Conservation (phyloP, 1,140 invertebrate genomes). For the Hestina assimilis region DNA sequence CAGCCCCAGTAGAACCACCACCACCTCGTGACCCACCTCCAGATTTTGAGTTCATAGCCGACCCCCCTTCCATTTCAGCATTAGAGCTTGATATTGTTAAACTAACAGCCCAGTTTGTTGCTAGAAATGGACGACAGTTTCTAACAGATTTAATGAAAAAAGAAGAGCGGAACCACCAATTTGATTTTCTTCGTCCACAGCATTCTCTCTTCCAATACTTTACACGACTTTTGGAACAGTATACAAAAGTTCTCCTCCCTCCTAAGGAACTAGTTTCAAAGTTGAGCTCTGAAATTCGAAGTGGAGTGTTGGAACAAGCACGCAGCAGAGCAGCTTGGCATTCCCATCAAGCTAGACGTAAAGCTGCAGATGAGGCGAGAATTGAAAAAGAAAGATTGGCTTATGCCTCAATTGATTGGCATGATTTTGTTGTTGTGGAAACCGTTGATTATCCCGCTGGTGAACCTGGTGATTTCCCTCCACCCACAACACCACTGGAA, state of each 20-base stretch:
- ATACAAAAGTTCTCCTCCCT: constrained; percentile 96
- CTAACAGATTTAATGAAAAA: constrained; percentile 98
- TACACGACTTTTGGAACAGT: constrained; percentile 98
- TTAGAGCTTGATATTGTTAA: constrained; percentile 99
- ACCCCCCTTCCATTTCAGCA: constrained; percentile 99
- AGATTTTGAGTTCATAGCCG: constrained; percentile 98
- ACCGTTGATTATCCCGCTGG: constrained; percentile 99
- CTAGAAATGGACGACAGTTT: constrained; percentile 98
- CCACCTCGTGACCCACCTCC: constrained; percentile 97
- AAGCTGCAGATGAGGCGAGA: constrained; percentile 95
- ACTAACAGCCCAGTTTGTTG: constrained; percentile 99
- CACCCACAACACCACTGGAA: constrained; percentile 97
- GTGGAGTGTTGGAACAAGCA: constrained; percentile 92
- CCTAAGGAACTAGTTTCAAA: constrained; percentile 93
- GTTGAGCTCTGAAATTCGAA: constrained; percentile 88
- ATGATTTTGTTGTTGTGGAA: constrained; percentile 99
- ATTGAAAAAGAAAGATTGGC: constrained; percentile 96
- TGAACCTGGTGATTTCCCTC: constrained; percentile 96
- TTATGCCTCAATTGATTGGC: constrained; percentile 99
- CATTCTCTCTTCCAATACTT: constrained; percentile 99
- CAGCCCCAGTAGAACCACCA: constrained; percentile 87
- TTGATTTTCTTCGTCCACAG: constrained; percentile 98
- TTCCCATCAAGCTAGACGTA: constrained; percentile 94
- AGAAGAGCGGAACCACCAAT: constrained; percentile 98
- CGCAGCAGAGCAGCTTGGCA: constrained; percentile 98